A percentile compares a stretch with the other conserved stretches of the same genome.
Conservation (phyloP, 2,113 vertebrate genomes). For the Hucho hucho region DNA sequence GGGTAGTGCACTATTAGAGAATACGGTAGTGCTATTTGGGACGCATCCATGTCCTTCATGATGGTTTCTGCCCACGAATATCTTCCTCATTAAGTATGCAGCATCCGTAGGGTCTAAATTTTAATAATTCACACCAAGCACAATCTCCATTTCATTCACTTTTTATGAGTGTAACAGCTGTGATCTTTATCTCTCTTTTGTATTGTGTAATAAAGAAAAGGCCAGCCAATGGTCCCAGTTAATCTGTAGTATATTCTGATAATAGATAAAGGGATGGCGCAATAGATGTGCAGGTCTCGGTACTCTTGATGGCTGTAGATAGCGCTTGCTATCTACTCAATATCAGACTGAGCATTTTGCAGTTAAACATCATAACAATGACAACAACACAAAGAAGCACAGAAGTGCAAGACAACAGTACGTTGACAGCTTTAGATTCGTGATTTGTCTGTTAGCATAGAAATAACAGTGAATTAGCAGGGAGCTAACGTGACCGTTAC, state of each 20-base stretch:
- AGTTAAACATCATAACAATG: too few relatives aligned
- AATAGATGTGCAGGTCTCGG: too few relatives aligned
- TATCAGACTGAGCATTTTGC: too few relatives aligned
- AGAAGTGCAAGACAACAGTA: too few relatives aligned
- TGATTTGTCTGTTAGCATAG: too few relatives aligned
- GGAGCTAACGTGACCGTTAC: too few relatives aligned
- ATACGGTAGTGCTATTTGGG: background rate
- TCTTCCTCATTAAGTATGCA: conserved; percentile 43
- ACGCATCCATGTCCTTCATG: conserved; percentile 18
- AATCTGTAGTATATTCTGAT: background rate
- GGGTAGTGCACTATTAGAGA: background rate
- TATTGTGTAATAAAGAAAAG: background rate
- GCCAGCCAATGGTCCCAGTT: background rate
- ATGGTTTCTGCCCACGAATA: background rate
- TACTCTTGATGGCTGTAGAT: too few relatives aligned
- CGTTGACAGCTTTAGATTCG: too few relatives aligned
- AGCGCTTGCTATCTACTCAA: too few relatives aligned
- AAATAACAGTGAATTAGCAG: too few relatives aligned
- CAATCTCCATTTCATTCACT: conserved; percentile 60
- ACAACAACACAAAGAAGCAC: too few relatives aligned
- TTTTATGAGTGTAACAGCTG: conserved; percentile 50
- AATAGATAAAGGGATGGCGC: too few relatives aligned
- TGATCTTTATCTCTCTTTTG: background rate
- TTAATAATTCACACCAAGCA: conserved; percentile 71
- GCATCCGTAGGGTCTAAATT: conserved; percentile 47